Conservation (phyloP, 2,797 vertebrate genomes). For the Lithobates pipiens region DNA sequence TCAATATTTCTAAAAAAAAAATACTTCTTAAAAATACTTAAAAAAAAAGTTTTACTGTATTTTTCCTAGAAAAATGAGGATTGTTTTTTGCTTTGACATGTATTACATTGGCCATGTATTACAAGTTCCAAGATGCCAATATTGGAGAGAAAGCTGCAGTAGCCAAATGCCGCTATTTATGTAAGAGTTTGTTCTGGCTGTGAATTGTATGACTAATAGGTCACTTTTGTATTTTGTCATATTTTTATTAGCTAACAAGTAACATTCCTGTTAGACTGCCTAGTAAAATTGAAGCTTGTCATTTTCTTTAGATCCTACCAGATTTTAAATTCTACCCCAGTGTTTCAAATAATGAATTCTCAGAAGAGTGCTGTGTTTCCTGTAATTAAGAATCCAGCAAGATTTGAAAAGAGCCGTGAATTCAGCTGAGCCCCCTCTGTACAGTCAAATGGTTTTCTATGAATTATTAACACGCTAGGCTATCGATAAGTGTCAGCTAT, state of each 20-base stretch:
- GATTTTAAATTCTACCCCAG: slow-evolving; percentile 54
- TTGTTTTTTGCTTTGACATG: too few species aligned
- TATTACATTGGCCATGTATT: too few species aligned
- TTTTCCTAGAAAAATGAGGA: too few species aligned
- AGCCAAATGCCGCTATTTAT: slow-evolving; percentile 16
- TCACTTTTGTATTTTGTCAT: slow-evolving; percentile 49
- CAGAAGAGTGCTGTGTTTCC: slow-evolving; percentile 54
- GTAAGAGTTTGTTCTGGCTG: slow-evolving; percentile 34
- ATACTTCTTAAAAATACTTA: too few species aligned
- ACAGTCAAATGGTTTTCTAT: slow-evolving; percentile 60
- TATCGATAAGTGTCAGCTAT: slow-evolving; percentile 62
- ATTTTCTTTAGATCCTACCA: slow-evolving; percentile 49
- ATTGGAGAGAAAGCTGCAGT: neutral
- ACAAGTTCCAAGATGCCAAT: neutral
- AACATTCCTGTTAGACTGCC: slow-evolving; percentile 31
- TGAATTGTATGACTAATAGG: slow-evolving; percentile 29
- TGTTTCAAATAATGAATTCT: slow-evolving; percentile 59
- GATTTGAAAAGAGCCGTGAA: slow-evolving; percentile 54
- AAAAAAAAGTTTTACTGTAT: too few species aligned
- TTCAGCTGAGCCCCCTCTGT: slow-evolving; percentile 50
- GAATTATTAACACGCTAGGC: slow-evolving; percentile 59
- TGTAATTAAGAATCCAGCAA: slow-evolving; percentile 56
- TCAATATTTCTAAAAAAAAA: too few species aligned
- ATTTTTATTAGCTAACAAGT: slow-evolving; percentile 58
- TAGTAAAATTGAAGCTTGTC: slow-evolving; percentile 53